Percentiles rank a stretch among this genome's conserved stretches.
These are phyloP conservation scores for Exaiptasia diaphana DNA, from an alignment of 64 coral and sea anemone genomes.

Conservation along the genomic window DNA sequence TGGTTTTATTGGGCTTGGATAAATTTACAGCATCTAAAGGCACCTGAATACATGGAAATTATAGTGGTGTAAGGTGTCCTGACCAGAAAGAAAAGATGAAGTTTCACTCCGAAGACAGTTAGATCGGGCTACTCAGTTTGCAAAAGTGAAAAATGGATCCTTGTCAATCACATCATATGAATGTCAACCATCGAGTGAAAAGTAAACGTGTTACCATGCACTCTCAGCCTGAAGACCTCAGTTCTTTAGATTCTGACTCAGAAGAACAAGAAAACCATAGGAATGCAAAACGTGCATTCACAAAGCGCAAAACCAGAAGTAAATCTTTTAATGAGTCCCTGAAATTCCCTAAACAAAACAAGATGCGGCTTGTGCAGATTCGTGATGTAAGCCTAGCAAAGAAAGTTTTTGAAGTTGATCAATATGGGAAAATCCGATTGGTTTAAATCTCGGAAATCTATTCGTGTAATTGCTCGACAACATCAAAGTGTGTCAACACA, in stretches of 20 bases:
- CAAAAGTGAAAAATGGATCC: neutral
- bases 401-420: slow-evolving; percentile 61
- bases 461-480: slow-evolving; percentile 47
- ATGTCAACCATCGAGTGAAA: neutral
- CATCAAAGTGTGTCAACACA: slow-evolving; percentile 37
- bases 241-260: neutral
- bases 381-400: slow-evolving; percentile 1
- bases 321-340: slow-evolving; percentile 6
- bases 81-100: neutral
- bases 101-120: neutral
- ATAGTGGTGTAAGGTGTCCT: neutral
- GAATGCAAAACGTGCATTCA: slow-evolving; percentile 31
- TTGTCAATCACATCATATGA: neutral
- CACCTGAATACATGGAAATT: neutral
- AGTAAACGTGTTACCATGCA: neutral
- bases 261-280: neutral
- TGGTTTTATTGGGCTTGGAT: too few species aligned
- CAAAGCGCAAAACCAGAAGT: slow-evolving; percentile 7
- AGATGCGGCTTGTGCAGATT: neutral
- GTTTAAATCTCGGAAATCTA: slow-evolving; percentile 44
- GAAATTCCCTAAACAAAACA: slow-evolving; percentile 22
- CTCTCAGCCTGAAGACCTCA: neutral
- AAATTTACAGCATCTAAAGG: too few species aligned
- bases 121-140: neutral
- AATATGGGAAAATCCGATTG: slow-evolving; percentile 42